Evolutionary conservation across 2,113 vertebrate genomes (phyloP), one percentile per base, ranked within the genome.

Genomic region (Misgurnus mizolepis): DNA sequence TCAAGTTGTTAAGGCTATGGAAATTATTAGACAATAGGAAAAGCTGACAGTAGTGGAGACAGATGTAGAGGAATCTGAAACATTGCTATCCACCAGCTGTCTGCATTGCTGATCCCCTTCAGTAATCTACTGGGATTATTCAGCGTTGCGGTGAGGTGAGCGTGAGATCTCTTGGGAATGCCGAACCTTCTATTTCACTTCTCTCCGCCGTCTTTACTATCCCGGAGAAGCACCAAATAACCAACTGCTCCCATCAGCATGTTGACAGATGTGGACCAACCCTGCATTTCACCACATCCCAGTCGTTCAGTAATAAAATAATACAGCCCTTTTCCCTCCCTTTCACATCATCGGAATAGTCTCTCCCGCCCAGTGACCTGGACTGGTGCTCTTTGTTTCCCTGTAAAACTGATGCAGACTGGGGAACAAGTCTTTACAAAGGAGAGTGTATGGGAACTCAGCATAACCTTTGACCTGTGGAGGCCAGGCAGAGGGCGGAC

Each of bases 371-470:
- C 76, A 68, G 34, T 86, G 85, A 81, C 80, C 50, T 81, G 60
- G 65, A 72, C 89, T 88, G 83, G 81, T 87, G 90, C 82, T 89
- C 88, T 93, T 95, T 95, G 94, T 94, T 84, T 91, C 71, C 76
- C 60, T 82, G 87, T 92, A 90, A 93, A 83, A 94, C 94, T 87
- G 81, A 89, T 92, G 92, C 93, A 93, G 90, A 85, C 80, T 88
- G 90, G 85, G 85, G 84, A 93, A 85, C 91, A 91, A 89, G 85
- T 50, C 77, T 15, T 85, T 89, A 95, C 94, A 95, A 96, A 94
- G 89, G 82, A 78, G 58, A 80, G 88, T 90, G 93, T 94, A 93
- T 96, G 95, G 93, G 94, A 96, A 95, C 92, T 90, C 85, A 6
- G 85, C 81, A 82, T 92, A 92, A 93, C 91, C 92, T 90, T 87